These are phyloP conservation scores for Dipodomys ordii DNA, from an alignment of 2,113 vertebrate species.

Conservation along the genomic window DNA sequence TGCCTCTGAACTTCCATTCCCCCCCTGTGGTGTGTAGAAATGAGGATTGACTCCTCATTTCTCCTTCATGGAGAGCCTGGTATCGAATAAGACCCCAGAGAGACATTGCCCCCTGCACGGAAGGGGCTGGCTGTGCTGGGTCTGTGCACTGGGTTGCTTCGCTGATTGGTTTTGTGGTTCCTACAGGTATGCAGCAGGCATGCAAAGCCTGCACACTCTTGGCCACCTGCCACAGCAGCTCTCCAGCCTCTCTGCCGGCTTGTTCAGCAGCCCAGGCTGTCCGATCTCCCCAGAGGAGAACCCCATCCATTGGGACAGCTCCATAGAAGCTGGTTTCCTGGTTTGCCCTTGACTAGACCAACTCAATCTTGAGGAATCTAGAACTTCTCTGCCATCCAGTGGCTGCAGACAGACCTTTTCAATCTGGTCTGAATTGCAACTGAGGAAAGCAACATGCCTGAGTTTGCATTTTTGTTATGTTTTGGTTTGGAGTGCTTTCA, in stretches of 20 bases:
- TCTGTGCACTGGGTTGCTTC: too few relatives aligned
- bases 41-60: neutral
- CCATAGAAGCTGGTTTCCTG: neutral
- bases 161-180: neutral
- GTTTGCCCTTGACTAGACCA: neutral
- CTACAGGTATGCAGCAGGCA: neutral
- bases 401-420: neutral
- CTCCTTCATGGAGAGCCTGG: neutral
- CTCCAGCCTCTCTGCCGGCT: fast-evolving
- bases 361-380: neutral
- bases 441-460: neutral
- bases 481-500: too few relatives aligned
- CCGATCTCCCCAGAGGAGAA: neutral
- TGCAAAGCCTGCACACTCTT: neutral
- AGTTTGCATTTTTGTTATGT: too few relatives aligned
- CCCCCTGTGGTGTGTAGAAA: neutral
- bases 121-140: neutral
- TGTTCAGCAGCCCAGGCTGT: neutral
- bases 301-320: fast-evolving
- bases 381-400: neutral
- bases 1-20: neutral
- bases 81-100: neutral
- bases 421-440: neutral
- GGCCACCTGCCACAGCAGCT: neutral
- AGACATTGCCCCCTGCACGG: neutral